These are phyloP conservation scores for Lampris incognitus DNA, from an alignment of 2,113 vertebrate genomes.

Conservation along the genomic window DNA sequence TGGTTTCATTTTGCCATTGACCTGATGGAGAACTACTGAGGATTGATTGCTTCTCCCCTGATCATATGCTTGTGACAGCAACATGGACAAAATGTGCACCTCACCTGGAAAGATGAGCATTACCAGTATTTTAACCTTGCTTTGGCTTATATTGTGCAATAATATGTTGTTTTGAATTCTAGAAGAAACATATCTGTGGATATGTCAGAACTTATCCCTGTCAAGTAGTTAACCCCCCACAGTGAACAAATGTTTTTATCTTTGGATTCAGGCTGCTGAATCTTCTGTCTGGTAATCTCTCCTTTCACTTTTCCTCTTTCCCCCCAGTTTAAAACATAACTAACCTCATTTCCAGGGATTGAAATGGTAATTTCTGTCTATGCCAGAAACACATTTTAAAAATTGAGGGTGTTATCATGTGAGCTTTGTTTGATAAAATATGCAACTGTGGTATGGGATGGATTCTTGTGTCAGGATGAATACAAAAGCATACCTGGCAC, in stretches of 20 bases:
- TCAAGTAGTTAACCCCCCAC: constrained; percentile 33
- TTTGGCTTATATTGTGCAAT: background rate
- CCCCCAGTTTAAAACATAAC: constrained; percentile 46
- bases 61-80: background rate
- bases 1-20: no score
- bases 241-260: constrained; percentile 60
- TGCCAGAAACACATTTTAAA: background rate
- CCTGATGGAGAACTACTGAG: no score
- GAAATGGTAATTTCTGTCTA: constrained; percentile 30
- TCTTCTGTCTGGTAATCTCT: constrained; percentile 53
- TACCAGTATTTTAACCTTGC: no score
- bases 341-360: constrained; percentile 40
- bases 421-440: background rate
- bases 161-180: constrained; percentile 38
- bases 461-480: background rate
- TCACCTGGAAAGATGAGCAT: background rate
- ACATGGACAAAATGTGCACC: background rate
- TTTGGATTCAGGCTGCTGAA: constrained; percentile 48
- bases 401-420: background rate
- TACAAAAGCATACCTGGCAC: background rate
- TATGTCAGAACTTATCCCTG: constrained; percentile 40
- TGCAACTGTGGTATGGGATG: background rate
- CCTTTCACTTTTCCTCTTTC: constrained; percentile 26
- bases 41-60: no score
- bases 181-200: constrained; percentile 47